Evolutionary conservation across 92 coral and sea anemone species (phyloP), one percentile per base, ranked within the genome.

Genomic region (Epizoanthus fatuus): DNA sequence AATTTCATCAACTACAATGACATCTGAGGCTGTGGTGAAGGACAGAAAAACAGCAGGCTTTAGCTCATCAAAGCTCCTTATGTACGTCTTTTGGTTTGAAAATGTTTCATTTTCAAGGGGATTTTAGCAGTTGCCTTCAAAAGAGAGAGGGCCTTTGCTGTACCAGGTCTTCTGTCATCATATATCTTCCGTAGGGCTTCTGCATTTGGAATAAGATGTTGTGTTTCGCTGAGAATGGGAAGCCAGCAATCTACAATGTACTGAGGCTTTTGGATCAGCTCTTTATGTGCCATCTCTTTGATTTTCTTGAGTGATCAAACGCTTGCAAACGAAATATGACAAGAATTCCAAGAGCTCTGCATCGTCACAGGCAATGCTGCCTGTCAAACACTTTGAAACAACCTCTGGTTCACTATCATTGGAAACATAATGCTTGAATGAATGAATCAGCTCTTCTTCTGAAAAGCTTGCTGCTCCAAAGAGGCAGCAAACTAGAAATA

Each of bases 311-410:
- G 55, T 72, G 32, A 84, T 32, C 47, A 63, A 17, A 13, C 63
- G 65, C 74, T 69, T 87, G 81, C 90, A 87, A 64, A 80, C 86
- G 60, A 53, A 83, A 57, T 68, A 59, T 56, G 93, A 71, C 22
- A 86, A 65, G 55, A 89, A 84, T 71, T 89, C 92, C 79, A 83
- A 66, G 10, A 89, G 17, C 39, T 89, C 92, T 7, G 17, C 73
- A 58, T 71, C 51, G 35, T 89, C 86, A 59, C 86, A 53, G 8
- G 17, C 13, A 69, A 89, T 84, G 54, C 54, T 84, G 63, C 85
- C 45, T 63, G 73, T 13, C 64, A 84, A 74, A 70, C 89, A 89
- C 70, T 74, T 66, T 35, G 72, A 80, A 2, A 70, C 54, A 9
- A 88, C 39, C 13, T 47, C 74, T 29, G 86, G 19, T 25, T 79